A percentile compares a stretch with the other conserved stretches of the same genome.
Conservation (phyloP, 2,113 vertebrate species). For the Ceyx melanurus region DNA sequence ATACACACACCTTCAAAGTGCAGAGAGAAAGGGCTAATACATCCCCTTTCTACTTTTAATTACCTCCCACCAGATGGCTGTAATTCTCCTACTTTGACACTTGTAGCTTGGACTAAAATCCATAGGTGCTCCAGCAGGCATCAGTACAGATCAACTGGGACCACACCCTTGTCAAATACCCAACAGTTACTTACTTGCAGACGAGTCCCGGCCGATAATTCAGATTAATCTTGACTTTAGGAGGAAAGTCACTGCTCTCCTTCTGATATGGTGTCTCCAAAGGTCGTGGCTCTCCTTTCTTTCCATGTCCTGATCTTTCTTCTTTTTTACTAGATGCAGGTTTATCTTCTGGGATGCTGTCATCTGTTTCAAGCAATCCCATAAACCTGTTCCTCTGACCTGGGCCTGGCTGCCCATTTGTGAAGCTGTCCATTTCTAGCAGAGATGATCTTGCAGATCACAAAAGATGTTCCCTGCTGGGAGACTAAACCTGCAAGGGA, state of each 20-base stretch:
- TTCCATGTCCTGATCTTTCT: neutral
- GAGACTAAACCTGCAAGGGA: neutral
- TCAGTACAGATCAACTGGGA: neutral
- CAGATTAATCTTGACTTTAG: conserved; percentile 71
- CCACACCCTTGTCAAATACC: neutral
- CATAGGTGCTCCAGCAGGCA: neutral
- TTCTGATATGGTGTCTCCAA: conserved; percentile 70
- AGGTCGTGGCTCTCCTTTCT: conserved; percentile 30
- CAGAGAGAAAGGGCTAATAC: neutral
- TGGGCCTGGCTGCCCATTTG: conserved; percentile 13
- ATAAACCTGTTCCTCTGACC: conserved; percentile 48
- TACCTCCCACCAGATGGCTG: neutral
- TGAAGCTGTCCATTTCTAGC: conserved; percentile 54
- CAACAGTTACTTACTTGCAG: conserved; percentile 61
- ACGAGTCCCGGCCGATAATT: conserved; percentile 21
- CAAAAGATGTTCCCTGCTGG: rapidly evolving
- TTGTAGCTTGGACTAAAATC: neutral
- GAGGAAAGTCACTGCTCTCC: conserved; percentile 62
- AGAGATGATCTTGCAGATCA: neutral
- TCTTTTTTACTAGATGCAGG: neutral
- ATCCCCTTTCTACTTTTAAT: neutral
- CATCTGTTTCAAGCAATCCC: conserved; percentile 59
- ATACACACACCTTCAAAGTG: neutral
- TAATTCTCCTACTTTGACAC: neutral
- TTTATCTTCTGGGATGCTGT: conserved; percentile 46